Evolutionary conservation across 2,113 vertebrate species (phyloP), one percentile per base, ranked within the genome.

Genomic region (Osmerus mordax): DNA sequence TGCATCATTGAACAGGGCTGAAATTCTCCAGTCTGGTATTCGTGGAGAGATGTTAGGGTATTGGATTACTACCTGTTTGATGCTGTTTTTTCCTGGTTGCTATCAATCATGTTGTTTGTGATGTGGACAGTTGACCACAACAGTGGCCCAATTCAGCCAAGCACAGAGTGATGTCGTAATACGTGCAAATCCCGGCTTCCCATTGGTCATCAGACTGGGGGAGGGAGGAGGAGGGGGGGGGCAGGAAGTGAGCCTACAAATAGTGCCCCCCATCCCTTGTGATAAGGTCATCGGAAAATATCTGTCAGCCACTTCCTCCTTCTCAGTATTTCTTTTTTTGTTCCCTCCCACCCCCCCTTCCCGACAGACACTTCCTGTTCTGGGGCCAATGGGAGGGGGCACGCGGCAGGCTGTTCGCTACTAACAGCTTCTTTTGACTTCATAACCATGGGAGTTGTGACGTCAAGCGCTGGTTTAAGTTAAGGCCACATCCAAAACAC

Each of bases 281-380:
- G 61, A 4, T n/a, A 15, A 66, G 80, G 69, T 59, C 65, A 41
- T 76, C 87, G 88, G 87, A 91, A 89, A 89, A 83, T 86, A 74
- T 81, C 79, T 11, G 60, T 87, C 81, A 68, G 72, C 77, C 55
- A 83, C 85, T 87, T 90, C 84, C 81, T 81, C 78, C 76, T 76
- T 66, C 55, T 76, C 14, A 7, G 23, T 47, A 59, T 47, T 18
- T 55, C 62, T 18, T 15, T 28, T 28, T n/a, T 5, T 56, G 5
- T 41, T 9, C 36, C 36, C 62, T 41, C 2, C 3, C 65, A 51
- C 36, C 36, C 3, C 65, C 53, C 36, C 36, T 41, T 41, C 36
- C 36, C 8, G 36, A 41, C 36, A 41, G 36, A 41, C 36, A 72
- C 83, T 89, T 90, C 87, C 85, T 85, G 83, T 87, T 88, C 78